These are phyloP conservation scores for Lutraria rhynchaena DNA, from an alignment of 1,140 invertebrate genomes.

Conservation along the genomic window DNA sequence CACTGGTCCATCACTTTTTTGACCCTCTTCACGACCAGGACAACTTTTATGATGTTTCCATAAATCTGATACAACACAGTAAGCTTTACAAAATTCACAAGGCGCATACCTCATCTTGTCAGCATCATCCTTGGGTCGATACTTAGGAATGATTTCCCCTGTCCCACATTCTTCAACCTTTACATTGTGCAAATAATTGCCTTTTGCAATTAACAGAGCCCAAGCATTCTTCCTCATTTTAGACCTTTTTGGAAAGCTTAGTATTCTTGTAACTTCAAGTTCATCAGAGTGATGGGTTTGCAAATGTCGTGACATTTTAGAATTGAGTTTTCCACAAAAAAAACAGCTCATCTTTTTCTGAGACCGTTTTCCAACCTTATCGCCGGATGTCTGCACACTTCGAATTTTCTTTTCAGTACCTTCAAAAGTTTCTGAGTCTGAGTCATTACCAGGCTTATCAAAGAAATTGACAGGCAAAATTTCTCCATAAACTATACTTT, in stretches of 20 bases:
- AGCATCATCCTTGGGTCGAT: not conserved
- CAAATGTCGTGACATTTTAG: too few relatives aligned
- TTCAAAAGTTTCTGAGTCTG: too few relatives aligned
- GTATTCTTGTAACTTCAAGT: too few relatives aligned
- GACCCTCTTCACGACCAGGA: not conserved
- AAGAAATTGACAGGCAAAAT: too few relatives aligned
- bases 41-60: constrained; percentile 33
- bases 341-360: too few relatives aligned
- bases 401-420: too few relatives aligned
- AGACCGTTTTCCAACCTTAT: too few relatives aligned
- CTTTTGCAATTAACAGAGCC: constrained; percentile 8
- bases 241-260: too few relatives aligned
- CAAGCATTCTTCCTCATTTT: constrained; percentile 16
- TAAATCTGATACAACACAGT: constrained; percentile 3
- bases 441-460: too few relatives aligned
- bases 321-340: not conserved
- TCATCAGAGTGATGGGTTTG: too few relatives aligned
- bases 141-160: constrained; percentile 14
- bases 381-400: too few relatives aligned
- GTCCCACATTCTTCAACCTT: constrained; percentile 15
- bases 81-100: constrained; percentile 29
- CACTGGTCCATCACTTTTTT: constrained; percentile 30
- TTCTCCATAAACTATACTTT: too few relatives aligned
- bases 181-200: constrained; percentile 7
- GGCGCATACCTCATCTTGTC: constrained; percentile 2